Percentiles rank a stretch among this genome's conserved stretches.
phyloP scores from a whole-genome alignment of 2,888 invertebrate species.

The Ashinkailepas kermadecensis region DNA sequence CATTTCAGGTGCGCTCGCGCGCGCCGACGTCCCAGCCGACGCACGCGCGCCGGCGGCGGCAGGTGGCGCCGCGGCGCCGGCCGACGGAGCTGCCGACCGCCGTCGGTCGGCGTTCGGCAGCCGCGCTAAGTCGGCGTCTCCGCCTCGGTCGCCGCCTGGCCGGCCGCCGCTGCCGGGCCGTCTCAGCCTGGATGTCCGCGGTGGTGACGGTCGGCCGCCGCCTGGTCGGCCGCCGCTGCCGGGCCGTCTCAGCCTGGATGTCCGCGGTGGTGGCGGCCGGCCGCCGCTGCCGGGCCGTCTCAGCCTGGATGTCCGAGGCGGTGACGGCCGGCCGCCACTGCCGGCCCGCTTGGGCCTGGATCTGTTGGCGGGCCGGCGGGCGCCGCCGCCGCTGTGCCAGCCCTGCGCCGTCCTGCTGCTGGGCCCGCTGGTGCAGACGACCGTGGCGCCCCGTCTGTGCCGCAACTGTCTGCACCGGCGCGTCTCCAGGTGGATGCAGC shows the following conservation, averaged over 20 bases:
- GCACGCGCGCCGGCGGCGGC: not conserved
- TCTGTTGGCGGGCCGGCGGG: not conserved
- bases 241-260: no score
- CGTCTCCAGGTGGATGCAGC: not conserved
- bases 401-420: not conserved
- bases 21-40: not conserved
- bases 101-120: no score
- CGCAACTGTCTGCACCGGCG: constrained; percentile 24
- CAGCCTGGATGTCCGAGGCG: no score
- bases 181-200: no score
- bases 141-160: not conserved
- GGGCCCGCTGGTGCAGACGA: constrained; percentile 24
- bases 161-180: not conserved
- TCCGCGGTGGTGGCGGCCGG: not conserved
- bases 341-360: not conserved
- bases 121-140: not conserved
- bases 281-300: not conserved
- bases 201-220: no score
- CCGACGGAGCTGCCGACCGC: not conserved
- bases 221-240: not conserved
- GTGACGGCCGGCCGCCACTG: not conserved
- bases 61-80: not conserved
- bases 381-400: not conserved
- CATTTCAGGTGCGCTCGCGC: not conserved
- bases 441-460: not conserved